Conservation (phyloP, 64 coral and sea anemone genomes). For the Trachythela sp. region DNA sequence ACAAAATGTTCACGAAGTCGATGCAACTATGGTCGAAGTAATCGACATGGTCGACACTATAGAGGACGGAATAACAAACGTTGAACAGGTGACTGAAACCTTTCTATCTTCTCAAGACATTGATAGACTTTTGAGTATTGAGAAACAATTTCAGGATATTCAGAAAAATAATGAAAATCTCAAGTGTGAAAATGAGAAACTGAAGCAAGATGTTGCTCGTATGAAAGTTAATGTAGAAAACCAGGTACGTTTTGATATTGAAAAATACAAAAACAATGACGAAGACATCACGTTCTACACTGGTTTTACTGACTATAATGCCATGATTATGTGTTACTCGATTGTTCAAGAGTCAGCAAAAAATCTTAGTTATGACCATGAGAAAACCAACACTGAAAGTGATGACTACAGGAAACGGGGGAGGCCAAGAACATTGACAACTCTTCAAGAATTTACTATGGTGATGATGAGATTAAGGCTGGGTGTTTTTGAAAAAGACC, state of each 20-base stretch:
- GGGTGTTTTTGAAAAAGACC: conserved; percentile 47
- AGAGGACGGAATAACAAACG: conserved; percentile 24
- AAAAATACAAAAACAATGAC: conserved; percentile 41
- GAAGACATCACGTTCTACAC: conserved; percentile 48
- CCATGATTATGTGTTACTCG: conserved; percentile 3
- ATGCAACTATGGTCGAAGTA: too few relatives aligned
- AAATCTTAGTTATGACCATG: conserved; percentile 13
- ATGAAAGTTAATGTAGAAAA: not conserved
- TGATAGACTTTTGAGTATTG: not conserved
- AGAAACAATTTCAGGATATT: not conserved
- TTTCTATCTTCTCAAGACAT: not conserved
- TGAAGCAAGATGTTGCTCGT: not conserved
- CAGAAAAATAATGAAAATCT: not conserved
- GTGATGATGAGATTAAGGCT: conserved; percentile 39
- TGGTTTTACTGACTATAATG: conserved; percentile 38
- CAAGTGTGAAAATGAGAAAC: not conserved
- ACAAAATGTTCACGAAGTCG: too few relatives aligned
- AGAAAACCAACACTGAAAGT: conserved; percentile 18
- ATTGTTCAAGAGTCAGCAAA: conserved; percentile 31
- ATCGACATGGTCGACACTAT: too few relatives aligned
- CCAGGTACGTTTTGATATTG: conserved; percentile 52
- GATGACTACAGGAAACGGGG: not conserved
- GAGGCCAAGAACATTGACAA: conserved; percentile 24
- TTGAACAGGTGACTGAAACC: conserved; percentile 27
- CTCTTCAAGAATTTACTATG: conserved; percentile 37